These are phyloP conservation scores for Palythoa caribaeorum DNA, from an alignment of 92 coral and sea anemone species.

Conservation along the genomic window DNA sequence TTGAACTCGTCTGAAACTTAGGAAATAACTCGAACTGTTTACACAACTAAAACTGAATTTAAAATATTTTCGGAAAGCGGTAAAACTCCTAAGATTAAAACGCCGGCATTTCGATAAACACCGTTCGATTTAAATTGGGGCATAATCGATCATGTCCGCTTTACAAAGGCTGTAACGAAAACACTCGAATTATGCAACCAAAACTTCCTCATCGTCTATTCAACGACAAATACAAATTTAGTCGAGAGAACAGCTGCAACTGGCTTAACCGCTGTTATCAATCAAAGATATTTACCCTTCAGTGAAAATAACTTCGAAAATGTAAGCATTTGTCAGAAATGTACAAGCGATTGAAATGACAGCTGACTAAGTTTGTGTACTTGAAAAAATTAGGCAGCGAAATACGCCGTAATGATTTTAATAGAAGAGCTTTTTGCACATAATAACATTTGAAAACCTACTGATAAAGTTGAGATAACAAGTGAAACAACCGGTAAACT, in stretches of 20 bases:
- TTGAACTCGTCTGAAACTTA: no score
- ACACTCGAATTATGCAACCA: conserved; percentile 13
- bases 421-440: neutral
- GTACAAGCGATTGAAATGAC: neutral
- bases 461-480: conserved; percentile 33
- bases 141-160: neutral
- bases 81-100: neutral
- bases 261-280: neutral
- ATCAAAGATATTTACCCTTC: neutral
- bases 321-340: neutral
- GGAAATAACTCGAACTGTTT: no score
- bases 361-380: neutral
- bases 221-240: conserved; percentile 23
- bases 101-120: conserved; percentile 8
- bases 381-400: neutral
- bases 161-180: neutral
- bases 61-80: neutral
- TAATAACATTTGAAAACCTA: neutral
- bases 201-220: conserved; percentile 37
- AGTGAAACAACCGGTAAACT: neutral
- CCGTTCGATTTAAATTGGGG: neutral
- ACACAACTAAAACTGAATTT: neutral
- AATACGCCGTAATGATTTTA: neutral
- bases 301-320: conserved; percentile 21
- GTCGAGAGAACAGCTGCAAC: conserved; percentile 32